phyloP scores from a whole-genome alignment of 1,140 invertebrate genomes.

The Polypedilum vanderplanki region DNA sequence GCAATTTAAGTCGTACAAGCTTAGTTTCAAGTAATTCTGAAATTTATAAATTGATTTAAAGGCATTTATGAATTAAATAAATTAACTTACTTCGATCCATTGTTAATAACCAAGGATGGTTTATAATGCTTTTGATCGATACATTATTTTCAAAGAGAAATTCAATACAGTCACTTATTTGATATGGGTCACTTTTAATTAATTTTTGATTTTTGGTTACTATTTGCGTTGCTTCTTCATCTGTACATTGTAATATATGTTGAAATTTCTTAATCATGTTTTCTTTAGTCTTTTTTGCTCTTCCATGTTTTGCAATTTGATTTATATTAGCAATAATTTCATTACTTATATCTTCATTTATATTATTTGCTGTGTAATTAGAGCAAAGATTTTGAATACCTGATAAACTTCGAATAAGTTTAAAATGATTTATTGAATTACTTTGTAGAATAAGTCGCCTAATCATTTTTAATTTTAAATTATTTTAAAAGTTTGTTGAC shows the following conservation, averaged over 20 bases:
- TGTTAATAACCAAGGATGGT: conserved; percentile 40
- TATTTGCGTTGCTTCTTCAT: background rate
- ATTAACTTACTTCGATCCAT: conserved; percentile 35
- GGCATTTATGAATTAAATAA: background rate
- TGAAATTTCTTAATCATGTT: background rate
- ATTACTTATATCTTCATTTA: background rate
- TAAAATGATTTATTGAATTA: background rate
- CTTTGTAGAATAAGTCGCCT: background rate
- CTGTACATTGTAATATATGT: background rate
- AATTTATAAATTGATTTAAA: too few relatives aligned
- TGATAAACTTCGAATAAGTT: background rate
- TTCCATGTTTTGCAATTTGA: background rate
- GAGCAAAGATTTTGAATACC: background rate
- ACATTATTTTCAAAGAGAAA: conserved; percentile 34
- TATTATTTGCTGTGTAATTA: background rate
- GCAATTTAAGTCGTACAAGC: conserved; percentile 32
- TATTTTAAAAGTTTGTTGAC: too few relatives aligned
- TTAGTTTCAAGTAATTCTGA: conserved; percentile 31
- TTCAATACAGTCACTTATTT: background rate
- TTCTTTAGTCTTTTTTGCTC: background rate
- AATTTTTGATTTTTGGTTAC: background rate
- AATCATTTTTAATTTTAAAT: background rate
- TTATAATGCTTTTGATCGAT: conserved; percentile 35
- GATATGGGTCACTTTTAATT: background rate
- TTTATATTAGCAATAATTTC: background rate